Evolutionary conservation across 2,797 vertebrate genomes (phyloP).

Genomic region (Arrhamphus sclerolepis): DNA sequence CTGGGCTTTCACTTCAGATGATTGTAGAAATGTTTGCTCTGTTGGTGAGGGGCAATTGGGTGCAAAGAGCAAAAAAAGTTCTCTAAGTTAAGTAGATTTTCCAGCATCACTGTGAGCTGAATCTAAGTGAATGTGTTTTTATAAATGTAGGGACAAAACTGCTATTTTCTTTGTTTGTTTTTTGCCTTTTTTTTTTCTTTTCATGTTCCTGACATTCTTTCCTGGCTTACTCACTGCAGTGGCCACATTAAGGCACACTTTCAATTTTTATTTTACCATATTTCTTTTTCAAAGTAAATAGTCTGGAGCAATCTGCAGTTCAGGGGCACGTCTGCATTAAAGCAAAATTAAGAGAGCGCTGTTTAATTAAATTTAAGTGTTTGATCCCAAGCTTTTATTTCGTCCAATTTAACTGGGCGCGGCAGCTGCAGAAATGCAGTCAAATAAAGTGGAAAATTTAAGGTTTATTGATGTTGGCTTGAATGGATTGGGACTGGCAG

Average conservation of each 20-base stretch:
- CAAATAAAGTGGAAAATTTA: conserved; percentile 1
- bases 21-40: conserved; percentile 64
- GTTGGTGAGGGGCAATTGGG: conserved; percentile 17
- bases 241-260: not conserved
- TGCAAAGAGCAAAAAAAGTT: conserved; percentile 31
- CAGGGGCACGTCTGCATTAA: not conserved
- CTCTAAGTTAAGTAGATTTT: conserved; percentile 26
- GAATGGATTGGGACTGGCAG: conserved; percentile 9
- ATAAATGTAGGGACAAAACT: not conserved
- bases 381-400: not conserved
- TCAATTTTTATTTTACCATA: not conserved
- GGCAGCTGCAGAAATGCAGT: not conserved
- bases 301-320: conserved; percentile 2
- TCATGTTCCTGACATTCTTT: not conserved
- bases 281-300: not conserved
- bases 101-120: conserved; percentile 10
- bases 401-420: not conserved
- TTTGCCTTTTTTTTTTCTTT: not conserved
- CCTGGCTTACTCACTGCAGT: not conserved
- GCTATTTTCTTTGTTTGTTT: no score
- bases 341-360: not conserved
- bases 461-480: conserved; percentile 1
- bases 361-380: not conserved
- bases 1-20: conserved; percentile 55
- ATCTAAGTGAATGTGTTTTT: conserved; percentile 2